Conservation (phyloP, 2,113 vertebrate genomes). For the Gallinago media region DNA sequence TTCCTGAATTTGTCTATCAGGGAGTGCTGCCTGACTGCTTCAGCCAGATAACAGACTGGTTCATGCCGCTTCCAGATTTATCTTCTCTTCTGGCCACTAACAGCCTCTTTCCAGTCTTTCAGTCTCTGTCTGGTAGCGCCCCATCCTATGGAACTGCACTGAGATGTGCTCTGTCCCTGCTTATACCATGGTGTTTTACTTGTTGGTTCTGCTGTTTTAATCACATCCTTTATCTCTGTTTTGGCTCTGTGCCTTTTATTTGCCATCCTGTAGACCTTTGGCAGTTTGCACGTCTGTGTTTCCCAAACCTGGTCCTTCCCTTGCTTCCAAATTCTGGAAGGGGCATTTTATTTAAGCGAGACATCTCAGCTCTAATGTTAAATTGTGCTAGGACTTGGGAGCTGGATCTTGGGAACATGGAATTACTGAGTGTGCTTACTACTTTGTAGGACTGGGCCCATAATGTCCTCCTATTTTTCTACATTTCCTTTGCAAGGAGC, state of each 20-base stretch:
- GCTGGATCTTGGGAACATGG: background rate
- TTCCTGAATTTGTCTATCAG: conserved; percentile 64
- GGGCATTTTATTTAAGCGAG: background rate
- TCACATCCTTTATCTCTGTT: background rate
- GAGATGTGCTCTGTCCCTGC: background rate
- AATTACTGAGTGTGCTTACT: background rate
- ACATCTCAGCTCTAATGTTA: background rate
- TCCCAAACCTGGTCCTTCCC: background rate
- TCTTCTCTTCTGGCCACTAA: conserved; percentile 44
- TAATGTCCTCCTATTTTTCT: background rate
- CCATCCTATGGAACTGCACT: background rate
- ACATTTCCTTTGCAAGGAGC: background rate
- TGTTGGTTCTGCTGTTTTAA: background rate
- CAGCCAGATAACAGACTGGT: conserved; percentile 53
- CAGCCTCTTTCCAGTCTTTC: conserved; percentile 13
- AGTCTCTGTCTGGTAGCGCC: background rate
- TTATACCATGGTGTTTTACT: background rate
- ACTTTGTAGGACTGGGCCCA: background rate
- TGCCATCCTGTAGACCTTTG: background rate
- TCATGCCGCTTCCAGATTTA: conserved; percentile 17
- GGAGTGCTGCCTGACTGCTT: conserved; percentile 61
- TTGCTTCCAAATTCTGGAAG: background rate
- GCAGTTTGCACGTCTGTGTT: background rate
- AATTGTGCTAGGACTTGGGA: background rate
- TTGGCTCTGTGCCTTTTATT: background rate